Evolutionary conservation across 2,888 invertebrate genomes (phyloP), one percentile per base, ranked within the genome.

Genomic region (Kryphioiulus occultus): DNA sequence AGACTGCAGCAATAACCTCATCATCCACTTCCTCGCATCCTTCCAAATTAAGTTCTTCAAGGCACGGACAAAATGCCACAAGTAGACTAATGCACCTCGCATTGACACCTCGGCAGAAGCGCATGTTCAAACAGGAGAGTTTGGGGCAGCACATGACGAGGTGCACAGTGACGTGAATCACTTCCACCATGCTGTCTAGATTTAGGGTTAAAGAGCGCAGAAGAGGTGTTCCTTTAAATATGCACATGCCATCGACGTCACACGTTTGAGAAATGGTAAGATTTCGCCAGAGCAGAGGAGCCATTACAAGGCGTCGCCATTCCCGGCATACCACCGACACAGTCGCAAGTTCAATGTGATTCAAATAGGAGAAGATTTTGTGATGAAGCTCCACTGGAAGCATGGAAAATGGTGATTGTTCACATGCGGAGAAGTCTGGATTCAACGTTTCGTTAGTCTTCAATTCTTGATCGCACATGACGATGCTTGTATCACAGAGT

Each of bases 1-100:
- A n/a, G 17, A 88, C 84, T 4, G 83, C 22, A 19, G 59, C 68
- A n/a, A 88, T 39, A 35, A 84, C 44, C 3, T 30, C 35, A 39
- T 88, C 44, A 35, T 88, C 88, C 30, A 88, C 84, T 26, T 30
- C 78, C 86, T 82, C 78, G 68, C 86, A 88, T n/a, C 86, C 88
- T 35, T 88, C 88, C 30, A 88, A 47, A 42, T 86, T 88, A 32
- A 88, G 22, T 15, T 47, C 44, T 30, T 86, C 86, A n/a, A 88
- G 32, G 30, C 83, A n/a, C 15, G 88, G 88, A 35, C 88, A 86
- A 85, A 68, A 78, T 12, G 35, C 22, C 5, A 44, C 85, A 0
- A 88, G 53, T 5, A 82, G n/a, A 19, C 47, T 30, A 9, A 88
- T 84, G 12, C 15, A 22, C 17, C 35, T 39, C 0, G 47, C 32